Evolutionary conservation across 1,140 invertebrate genomes (phyloP), one percentile per base, ranked within the genome.

Genomic region (Drosophila sproati): DNA sequence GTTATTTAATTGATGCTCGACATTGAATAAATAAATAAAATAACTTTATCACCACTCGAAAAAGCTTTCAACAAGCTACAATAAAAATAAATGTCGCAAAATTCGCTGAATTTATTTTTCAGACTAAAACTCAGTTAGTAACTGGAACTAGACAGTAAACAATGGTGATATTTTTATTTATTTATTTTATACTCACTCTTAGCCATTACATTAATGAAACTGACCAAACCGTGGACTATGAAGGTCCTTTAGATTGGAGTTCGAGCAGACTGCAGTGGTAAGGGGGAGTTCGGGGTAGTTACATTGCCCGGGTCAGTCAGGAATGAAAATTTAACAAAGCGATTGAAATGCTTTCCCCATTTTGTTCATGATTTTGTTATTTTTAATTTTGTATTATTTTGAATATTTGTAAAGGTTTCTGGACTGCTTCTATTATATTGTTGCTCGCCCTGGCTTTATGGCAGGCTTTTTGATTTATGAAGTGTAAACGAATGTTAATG

Each of bases 311-410:
- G 59, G 50, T 60, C 43, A 60, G 57, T 60, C 57, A 60, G 48
- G 57, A 48, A 69, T 66, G 35, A 41, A 82, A 78, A 87, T 77
- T 76, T 76, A 86, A 78, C 71, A 77, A 78, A 61, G 52, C 68
- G 59, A 75, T 72, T 41, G 55, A 78, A 71, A 35, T 34, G 31
- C 45, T 50, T 50, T 66, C 34, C 52, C 39, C 31, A 45, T 59
- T 47, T 45, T 39, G 20, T 39, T 41, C 20, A 1, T 20, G 39
- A 8, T 48, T 5, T 50, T 41, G 29, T 34, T 6, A 10, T 39
- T 68, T 52, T 45, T 28, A 12, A 8, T 45, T 73, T 50, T 51
- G 3, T 34, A 39, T 57, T 54, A 41, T 37, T 61, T 39, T 56
- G 54, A 32, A 29, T 43, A 5, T 41, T 41, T 52, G 28, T 43